Evolutionary conservation across 1,140 invertebrate genomes (phyloP).

Genomic region (Drosophila parvula): DNA sequence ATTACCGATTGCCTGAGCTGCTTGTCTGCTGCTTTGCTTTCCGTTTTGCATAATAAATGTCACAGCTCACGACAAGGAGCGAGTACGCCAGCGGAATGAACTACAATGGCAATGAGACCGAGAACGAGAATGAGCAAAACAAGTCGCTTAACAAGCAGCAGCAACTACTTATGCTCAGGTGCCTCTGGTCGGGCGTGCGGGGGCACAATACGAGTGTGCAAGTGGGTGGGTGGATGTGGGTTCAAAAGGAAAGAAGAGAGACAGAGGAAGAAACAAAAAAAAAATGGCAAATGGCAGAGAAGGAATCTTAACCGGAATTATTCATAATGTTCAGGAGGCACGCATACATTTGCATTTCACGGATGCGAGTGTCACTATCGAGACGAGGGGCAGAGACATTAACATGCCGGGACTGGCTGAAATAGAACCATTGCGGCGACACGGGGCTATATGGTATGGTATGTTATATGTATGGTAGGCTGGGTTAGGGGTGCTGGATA

Average conservation of each 20-base stretch:
- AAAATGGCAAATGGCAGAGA: slow-evolving; percentile 70
- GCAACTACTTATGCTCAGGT: slow-evolving; percentile 77
- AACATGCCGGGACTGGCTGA: slow-evolving; percentile 48
- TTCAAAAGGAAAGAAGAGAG: neutral
- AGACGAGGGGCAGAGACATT: slow-evolving; percentile 46
- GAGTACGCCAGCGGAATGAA: slow-evolving; percentile 36
- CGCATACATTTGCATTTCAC: slow-evolving; percentile 81
- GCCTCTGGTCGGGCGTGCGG: slow-evolving; percentile 16
- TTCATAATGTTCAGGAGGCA: slow-evolving; percentile 81
- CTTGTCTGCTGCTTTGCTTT: slow-evolving; percentile 66
- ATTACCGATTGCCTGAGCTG: slow-evolving; percentile 35
- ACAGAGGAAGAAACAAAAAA: neutral
- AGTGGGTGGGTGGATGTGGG: slow-evolving; percentile 9
- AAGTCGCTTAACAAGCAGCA: slow-evolving; percentile 68
- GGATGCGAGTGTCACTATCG: slow-evolving; percentile 79
- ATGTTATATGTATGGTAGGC: slow-evolving; percentile 5
- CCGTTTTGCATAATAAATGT: slow-evolving; percentile 79
- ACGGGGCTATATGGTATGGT: slow-evolving; percentile 16
- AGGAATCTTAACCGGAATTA: slow-evolving; percentile 79
- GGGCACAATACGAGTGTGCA: slow-evolving; percentile 55
- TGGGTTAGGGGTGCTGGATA: neutral
- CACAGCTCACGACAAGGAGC: slow-evolving; percentile 52
- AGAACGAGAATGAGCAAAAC: slow-evolving; percentile 48
- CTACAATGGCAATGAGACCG: slow-evolving; percentile 55
- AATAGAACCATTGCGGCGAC: slow-evolving; percentile 42